Percentiles rank a stretch among this genome's conserved stretches.
Conservation (phyloP, 2,888 invertebrate species). For the Trachelus tabidus region DNA sequence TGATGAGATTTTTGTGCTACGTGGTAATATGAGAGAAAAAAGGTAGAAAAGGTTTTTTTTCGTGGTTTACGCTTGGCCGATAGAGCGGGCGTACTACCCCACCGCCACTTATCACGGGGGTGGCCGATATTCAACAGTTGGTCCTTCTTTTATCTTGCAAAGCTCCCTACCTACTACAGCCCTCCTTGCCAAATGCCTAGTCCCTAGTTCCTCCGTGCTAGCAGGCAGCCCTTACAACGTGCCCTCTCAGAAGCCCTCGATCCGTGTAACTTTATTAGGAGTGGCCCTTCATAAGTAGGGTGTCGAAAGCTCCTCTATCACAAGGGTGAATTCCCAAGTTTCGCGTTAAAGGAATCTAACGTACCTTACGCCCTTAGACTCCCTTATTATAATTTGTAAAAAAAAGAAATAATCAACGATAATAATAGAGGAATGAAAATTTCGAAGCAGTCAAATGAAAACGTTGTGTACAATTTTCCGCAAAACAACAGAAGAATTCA, state of each 20-base stretch:
- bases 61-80: background rate
- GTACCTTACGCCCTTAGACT: too few relatives aligned
- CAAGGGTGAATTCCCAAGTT: too few relatives aligned
- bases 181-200: background rate
- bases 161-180: slow-evolving; percentile 45
- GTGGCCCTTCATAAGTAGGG: slow-evolving; percentile 16
- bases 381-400: too few relatives aligned
- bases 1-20: too few relatives aligned
- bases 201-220: slow-evolving; percentile 12
- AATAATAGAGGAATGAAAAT: too few relatives aligned
- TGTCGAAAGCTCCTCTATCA: background rate
- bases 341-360: too few relatives aligned
- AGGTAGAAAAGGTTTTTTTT: background rate
- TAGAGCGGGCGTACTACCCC: background rate
- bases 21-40: too few relatives aligned
- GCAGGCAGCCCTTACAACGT: slow-evolving; percentile 45
- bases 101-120: slow-evolving; percentile 42
- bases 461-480: too few relatives aligned
- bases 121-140: slow-evolving; percentile 65
- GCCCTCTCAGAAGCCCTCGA: slow-evolving; percentile 48
- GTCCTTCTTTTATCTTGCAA: slow-evolving; percentile 64
- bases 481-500: background rate
- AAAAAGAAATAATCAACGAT: too few relatives aligned
- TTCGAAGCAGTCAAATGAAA: too few relatives aligned
- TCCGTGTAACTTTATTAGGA: slow-evolving; percentile 36